Conservation (phyloP, 2,797 vertebrate species). For the Macrochelys suwanniensis region DNA sequence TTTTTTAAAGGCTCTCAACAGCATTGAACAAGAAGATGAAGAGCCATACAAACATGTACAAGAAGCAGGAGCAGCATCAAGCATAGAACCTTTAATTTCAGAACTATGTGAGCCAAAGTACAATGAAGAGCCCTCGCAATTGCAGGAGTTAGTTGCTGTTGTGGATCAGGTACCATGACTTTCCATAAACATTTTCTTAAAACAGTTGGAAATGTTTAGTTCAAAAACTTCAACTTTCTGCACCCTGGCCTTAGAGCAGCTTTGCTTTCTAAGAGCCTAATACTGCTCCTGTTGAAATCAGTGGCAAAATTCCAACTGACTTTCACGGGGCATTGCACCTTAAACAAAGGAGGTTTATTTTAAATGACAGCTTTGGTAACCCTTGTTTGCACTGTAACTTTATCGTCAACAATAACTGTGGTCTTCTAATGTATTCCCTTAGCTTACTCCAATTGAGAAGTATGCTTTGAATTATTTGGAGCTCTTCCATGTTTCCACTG, state of each 20-base stretch:
- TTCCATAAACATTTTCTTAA: neutral
- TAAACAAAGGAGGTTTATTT: neutral
- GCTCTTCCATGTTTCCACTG: constrained; percentile 85
- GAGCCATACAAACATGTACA: constrained; percentile 51
- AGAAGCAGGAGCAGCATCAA: constrained; percentile 36
- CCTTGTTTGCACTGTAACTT: neutral
- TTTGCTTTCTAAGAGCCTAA: neutral
- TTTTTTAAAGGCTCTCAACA: constrained; percentile 88
- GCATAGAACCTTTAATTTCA: constrained; percentile 62
- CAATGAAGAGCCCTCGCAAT: constrained; percentile 83
- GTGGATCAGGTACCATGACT: constrained; percentile 88
- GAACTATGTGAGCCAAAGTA: constrained; percentile 73
- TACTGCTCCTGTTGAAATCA: neutral
- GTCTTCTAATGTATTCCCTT: constrained; percentile 9
- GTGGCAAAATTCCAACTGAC: neutral
- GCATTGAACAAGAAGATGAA: constrained; percentile 86
- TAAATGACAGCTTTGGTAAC: constrained; percentile 3
- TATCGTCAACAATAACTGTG: constrained; percentile 2
- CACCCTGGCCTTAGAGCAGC: neutral
- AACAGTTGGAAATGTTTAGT: constrained; percentile 2
- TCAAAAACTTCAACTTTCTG: constrained; percentile 17
- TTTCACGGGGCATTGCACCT: neutral
- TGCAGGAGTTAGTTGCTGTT: constrained; percentile 90
- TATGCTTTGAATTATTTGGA: constrained; percentile 95
- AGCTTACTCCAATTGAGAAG: constrained; percentile 95